Conservation (phyloP, 1,140 invertebrate genomes). For the Pseudomyrmex gracilis region DNA sequence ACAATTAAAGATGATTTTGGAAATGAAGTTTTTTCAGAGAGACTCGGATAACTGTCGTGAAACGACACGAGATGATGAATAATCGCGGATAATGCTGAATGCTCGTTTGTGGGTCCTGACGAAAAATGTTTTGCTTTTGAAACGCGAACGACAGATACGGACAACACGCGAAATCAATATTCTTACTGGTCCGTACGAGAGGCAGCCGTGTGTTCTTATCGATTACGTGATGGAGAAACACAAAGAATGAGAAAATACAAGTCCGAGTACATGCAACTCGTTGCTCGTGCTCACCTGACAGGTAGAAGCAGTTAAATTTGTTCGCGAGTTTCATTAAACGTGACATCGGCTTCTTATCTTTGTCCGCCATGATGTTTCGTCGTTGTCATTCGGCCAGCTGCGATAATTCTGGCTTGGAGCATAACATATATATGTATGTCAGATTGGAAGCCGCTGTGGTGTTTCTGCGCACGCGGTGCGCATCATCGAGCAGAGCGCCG, state of each 20-base stretch:
- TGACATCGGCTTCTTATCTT: slow-evolving; percentile 87
- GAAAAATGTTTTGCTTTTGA: slow-evolving; percentile 4
- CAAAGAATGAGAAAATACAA: background rate
- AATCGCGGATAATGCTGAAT: background rate
- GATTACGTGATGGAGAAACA: slow-evolving; percentile 8
- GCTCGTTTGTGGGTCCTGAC: background rate
- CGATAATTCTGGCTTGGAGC: slow-evolving; percentile 70
- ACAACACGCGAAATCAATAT: slow-evolving; percentile 79
- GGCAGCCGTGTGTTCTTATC: slow-evolving; percentile 57
- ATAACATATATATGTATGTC: slow-evolving; percentile 45
- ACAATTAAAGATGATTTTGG: background rate
- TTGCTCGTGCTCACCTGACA: slow-evolving; percentile 88
- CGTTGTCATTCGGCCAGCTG: slow-evolving; percentile 76
- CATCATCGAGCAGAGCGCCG: background rate
- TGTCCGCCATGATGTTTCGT: slow-evolving; percentile 84
- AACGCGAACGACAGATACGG: slow-evolving; percentile 71
- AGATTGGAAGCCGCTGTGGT: slow-evolving; percentile 42
- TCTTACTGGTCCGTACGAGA: slow-evolving; percentile 66
- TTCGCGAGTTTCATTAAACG: slow-evolving; percentile 91
- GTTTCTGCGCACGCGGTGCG: slow-evolving; percentile 16
- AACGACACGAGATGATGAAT: background rate
- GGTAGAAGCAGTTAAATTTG: slow-evolving; percentile 94
- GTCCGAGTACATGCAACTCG: background rate
- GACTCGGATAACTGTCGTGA: background rate
- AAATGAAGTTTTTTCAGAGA: background rate